Percentiles rank a stretch among this genome's conserved stretches.
These are phyloP conservation scores for Hermodice carunculata DNA, from an alignment of 2,888 invertebrate genomes.

Conservation along the genomic window DNA sequence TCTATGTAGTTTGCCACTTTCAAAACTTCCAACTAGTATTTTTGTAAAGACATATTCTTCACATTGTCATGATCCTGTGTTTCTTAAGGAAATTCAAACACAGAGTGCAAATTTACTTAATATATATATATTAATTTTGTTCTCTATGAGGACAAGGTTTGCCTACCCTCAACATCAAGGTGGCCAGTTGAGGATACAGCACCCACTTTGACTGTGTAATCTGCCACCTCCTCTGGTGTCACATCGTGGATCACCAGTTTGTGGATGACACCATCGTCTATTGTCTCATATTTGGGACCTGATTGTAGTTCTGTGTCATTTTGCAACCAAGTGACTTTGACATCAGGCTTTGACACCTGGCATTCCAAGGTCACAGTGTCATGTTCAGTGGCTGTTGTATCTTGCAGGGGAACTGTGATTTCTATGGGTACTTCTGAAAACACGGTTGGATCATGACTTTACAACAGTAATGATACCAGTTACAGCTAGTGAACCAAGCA, in stretches of 20 bases:
- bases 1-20: no score
- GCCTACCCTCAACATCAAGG: slow-evolving; percentile 57
- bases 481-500: no score
- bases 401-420: slow-evolving; percentile 59
- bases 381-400: slow-evolving; percentile 60
- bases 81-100: no score
- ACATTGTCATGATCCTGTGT: no score
- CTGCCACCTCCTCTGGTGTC: slow-evolving; percentile 61
- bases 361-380: slow-evolving; percentile 90
- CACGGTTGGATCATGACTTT: no score
- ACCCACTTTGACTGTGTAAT: slow-evolving; percentile 60
- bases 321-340: slow-evolving; percentile 82
- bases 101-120: no score
- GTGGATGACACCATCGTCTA: slow-evolving; percentile 54
- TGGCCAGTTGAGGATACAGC: slow-evolving; percentile 53
- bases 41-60: no score
- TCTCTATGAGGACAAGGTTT: no score
- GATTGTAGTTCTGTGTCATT: slow-evolving; percentile 49
- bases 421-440: slow-evolving; percentile 62
- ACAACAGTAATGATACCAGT: no score
- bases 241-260: slow-evolving; percentile 54
- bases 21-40: no score
- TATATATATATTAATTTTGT: no score
- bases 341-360: slow-evolving; percentile 85
- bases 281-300: slow-evolving; percentile 42